Evolutionary conservation across 2,113 vertebrate genomes (phyloP).

Genomic region (Rhinolophus sinicus): DNA sequence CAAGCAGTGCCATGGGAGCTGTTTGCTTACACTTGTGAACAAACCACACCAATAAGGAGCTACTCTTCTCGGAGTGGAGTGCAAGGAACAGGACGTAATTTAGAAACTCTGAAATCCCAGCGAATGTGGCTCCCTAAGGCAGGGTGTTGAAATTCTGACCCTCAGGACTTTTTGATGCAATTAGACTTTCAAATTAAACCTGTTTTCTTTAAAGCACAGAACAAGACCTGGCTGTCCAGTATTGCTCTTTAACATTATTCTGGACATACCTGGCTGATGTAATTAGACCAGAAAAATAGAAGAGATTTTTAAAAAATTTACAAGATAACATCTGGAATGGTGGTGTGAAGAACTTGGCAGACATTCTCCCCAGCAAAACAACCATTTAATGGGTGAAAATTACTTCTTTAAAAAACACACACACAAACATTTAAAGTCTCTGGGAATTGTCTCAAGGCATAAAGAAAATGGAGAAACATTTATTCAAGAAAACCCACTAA

Average conservation of each 20-base stretch:
- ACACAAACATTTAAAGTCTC: neutral
- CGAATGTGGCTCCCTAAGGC: neutral
- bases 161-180: neutral
- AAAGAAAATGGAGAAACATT: neutral
- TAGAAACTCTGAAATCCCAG: neutral
- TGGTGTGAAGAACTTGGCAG: neutral
- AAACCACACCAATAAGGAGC: neutral
- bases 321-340: neutral
- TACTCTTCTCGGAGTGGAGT: neutral
- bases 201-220: neutral
- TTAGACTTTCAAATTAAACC: neutral
- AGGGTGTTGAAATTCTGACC: neutral
- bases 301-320: neutral
- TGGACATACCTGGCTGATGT: neutral
- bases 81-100: neutral
- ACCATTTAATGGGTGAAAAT: neutral
- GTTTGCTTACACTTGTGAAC: neutral
- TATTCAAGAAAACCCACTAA: neutral
- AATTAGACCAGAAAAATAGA: neutral
- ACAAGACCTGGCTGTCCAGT: neutral
- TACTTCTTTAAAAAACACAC: neutral
- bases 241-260: slow-evolving; percentile 1
- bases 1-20: neutral
- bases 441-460: neutral
- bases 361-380: neutral